Base-by-base conservation (phyloP, 2,113 vertebrate genomes). In the Pheucticus melanocephalus region DNA sequence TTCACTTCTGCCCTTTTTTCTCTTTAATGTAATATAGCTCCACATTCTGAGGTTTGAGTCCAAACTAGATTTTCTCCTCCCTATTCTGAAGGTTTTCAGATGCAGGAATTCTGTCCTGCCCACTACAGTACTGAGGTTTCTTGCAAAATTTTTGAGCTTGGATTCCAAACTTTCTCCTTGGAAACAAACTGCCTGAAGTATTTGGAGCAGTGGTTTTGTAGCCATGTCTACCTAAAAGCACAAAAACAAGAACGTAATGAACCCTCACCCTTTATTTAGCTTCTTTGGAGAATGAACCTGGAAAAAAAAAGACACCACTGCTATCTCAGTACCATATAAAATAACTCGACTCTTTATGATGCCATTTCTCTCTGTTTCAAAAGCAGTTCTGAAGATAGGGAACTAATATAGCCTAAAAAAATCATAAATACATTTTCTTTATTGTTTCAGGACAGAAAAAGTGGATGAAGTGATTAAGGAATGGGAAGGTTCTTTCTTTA, bases 401-500 rank as follows among this genome's bases (percentile, higher is more conserved):
- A 70, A n/a, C 56, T 39, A 40, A 20, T 40, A 44, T 22, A 54
- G 40, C 35, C 39, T 51, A 84, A 94, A 39, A 37, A 45, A 35
- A 83, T 86, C 39, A 51, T 39, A 86, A 72, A 90, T 63, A 48
- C 27, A n/a, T 75, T 82, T 95, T 45, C 63, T 96, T 95, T 97
- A 14, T 91, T 96, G 91, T 98, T 98, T 86, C 98, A 99, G 99
- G 97, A 99, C 98, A 6, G 99, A 99, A 98, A 99, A 98, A 95
- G 98, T 99, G 65, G 99, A 99, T 96, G 98, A 99, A 97, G 98
- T 99, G 50, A 99, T 99, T 63, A 99, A 99, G 96, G 98, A 99
- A 94, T 99, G 99, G 99, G 99, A 99, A 98, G 99, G 99, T 24
- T 99, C 99, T 18, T 99, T 99, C 98, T 99, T 99, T 97, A 98